These are phyloP conservation scores for Octopus bimaculoides DNA, from an alignment of 1,140 invertebrate genomes.

Conservation along the genomic window DNA sequence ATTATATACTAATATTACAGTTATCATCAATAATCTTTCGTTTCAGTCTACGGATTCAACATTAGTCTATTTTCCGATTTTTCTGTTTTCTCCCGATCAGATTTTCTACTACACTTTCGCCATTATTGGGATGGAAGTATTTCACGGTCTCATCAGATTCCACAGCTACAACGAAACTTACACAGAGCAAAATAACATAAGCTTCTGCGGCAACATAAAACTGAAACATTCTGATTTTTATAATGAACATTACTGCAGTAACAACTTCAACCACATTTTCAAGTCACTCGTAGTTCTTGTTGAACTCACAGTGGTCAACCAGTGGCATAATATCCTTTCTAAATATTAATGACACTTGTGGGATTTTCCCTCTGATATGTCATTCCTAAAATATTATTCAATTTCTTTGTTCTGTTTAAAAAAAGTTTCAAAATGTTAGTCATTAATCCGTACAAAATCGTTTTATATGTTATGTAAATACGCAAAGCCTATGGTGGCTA, in stretches of 20 bases:
- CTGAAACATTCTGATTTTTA: slow-evolving; percentile 57
- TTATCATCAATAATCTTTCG: no score
- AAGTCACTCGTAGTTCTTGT: slow-evolving; percentile 60
- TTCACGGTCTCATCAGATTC: slow-evolving; percentile 54
- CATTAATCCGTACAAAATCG: not conserved
- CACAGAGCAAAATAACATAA: slow-evolving; percentile 18
- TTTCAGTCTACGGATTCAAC: no score
- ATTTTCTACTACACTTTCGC: slow-evolving; percentile 62
- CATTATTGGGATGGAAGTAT: slow-evolving; percentile 63
- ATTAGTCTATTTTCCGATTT: no score
- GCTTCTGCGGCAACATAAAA: slow-evolving; percentile 57
- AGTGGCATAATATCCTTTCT: slow-evolving; percentile 64
- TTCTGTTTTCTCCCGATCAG: slow-evolving; percentile 30
- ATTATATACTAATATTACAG: no score
- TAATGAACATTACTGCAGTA: slow-evolving; percentile 59
- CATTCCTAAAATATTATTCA: slow-evolving; percentile 1
- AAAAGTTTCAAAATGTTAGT: not conserved
- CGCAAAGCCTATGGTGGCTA: not conserved
- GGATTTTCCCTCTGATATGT: not conserved
- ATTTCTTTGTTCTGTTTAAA: slow-evolving; percentile 5
- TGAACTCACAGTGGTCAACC: slow-evolving; percentile 63
- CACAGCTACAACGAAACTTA: slow-evolving; percentile 40
- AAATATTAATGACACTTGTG: not conserved
- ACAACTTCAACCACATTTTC: slow-evolving; percentile 62
- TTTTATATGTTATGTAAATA: not conserved